phyloP scores from a whole-genome alignment of 2,888 invertebrate species.

The Papilio protenor region DNA sequence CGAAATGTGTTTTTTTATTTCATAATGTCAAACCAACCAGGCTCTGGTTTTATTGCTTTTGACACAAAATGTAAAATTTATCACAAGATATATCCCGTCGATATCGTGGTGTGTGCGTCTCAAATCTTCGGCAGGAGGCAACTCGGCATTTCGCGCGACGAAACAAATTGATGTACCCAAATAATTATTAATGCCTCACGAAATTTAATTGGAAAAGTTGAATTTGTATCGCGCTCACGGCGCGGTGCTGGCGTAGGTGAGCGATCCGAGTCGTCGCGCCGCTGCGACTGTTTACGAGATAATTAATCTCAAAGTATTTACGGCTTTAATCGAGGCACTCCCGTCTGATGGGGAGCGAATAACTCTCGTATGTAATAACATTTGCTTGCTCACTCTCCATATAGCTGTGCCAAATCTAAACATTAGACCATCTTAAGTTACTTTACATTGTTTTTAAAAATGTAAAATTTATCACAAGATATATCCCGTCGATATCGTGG shows the following conservation, averaged over 20 bases:
- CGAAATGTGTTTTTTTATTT: not conserved
- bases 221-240: slow-evolving; percentile 84
- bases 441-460: not conserved
- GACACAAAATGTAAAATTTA: slow-evolving; percentile 24
- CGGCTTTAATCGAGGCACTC: slow-evolving; percentile 83
- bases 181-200: slow-evolving; percentile 86
- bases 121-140: slow-evolving; percentile 65
- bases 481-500: slow-evolving; percentile 49
- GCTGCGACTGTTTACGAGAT: slow-evolving; percentile 83
- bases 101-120: slow-evolving; percentile 47
- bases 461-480: slow-evolving; percentile 51
- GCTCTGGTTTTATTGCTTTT: not conserved
- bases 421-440: slow-evolving; percentile 28
- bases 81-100: slow-evolving; percentile 54
- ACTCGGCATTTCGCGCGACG: slow-evolving; percentile 71
- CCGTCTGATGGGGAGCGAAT: slow-evolving; percentile 78
- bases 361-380: slow-evolving; percentile 82
- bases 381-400: slow-evolving; percentile 60
- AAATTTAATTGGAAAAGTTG: slow-evolving; percentile 86
- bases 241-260: slow-evolving; percentile 75
- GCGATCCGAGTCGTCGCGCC: slow-evolving; percentile 76
- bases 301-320: slow-evolving; percentile 85
- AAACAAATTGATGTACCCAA: slow-evolving; percentile 86
- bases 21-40: not conserved
- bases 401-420: not conserved